These are phyloP conservation scores for Cydia strobilella DNA, from an alignment of 1,140 invertebrate genomes.

Conservation along the genomic window DNA sequence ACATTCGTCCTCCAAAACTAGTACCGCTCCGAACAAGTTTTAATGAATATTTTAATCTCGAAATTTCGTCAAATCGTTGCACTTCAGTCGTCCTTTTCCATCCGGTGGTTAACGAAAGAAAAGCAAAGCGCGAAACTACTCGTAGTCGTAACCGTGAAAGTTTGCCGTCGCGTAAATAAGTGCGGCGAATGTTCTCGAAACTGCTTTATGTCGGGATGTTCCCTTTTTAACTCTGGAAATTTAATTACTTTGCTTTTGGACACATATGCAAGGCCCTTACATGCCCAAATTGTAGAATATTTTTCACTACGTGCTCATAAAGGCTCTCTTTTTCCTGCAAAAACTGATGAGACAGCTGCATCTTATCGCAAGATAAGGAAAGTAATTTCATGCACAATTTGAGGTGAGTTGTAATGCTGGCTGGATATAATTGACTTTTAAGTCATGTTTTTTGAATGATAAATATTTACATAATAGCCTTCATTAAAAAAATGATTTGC, in stretches of 20 bases:
- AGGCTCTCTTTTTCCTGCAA: too few species aligned
- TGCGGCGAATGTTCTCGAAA: not conserved
- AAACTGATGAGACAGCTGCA: too few species aligned
- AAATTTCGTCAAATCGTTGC: not conserved
- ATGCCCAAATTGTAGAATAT: too few species aligned
- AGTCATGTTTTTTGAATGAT: too few species aligned
- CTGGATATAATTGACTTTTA: too few species aligned
- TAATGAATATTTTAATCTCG: conserved; percentile 43
- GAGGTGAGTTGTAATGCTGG: too few species aligned
- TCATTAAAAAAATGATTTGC: too few species aligned
- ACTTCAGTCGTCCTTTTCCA: not conserved
- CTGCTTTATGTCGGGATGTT: not conserved
- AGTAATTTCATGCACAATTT: too few species aligned
- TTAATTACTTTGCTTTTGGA: not conserved
- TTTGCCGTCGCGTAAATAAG: not conserved
- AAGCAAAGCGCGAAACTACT: not conserved
- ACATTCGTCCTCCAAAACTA: not conserved
- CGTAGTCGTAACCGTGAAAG: not conserved
- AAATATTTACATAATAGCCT: too few species aligned
- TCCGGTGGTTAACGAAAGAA: not conserved
- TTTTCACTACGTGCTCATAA: too few species aligned
- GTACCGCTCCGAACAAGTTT: conserved; percentile 34
- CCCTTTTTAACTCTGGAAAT: not conserved
- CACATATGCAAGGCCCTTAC: too few species aligned
- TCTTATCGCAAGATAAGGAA: too few species aligned